Evolutionary conservation across 2,797 vertebrate genomes (phyloP).

Genomic region (Falco peregrinus): DNA sequence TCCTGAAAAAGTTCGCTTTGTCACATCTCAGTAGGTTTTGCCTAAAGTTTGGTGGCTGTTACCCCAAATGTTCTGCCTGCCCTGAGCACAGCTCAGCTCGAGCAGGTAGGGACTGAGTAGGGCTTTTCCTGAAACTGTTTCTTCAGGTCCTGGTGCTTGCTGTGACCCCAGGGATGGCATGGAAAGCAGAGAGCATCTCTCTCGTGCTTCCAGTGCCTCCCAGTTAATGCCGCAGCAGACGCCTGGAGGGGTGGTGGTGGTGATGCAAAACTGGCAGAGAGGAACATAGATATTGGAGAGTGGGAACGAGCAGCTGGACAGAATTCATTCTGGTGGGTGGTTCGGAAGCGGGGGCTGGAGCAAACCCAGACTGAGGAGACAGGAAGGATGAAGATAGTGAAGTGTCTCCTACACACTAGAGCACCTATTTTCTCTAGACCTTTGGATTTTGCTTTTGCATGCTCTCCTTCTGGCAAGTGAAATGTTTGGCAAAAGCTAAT

Average conservation of each 20-base stretch:
- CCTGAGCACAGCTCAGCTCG: neutral
- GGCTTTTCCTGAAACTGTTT: neutral
- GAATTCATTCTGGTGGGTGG: neutral
- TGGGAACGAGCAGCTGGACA: neutral
- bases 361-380: neutral
- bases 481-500: neutral
- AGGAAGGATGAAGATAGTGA: neutral
- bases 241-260: neutral
- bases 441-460: neutral
- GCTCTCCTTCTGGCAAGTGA: neutral
- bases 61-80: neutral
- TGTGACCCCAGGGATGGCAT: neutral
- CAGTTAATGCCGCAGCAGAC: neutral
- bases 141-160: neutral
- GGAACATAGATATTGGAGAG: neutral
- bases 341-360: neutral
- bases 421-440: neutral
- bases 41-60: neutral
- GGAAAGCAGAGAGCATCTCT: neutral
- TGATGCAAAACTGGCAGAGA: fast-evolving
- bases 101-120: neutral
- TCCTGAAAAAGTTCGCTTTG: neutral
- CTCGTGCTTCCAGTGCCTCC: neutral
- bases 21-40: neutral
- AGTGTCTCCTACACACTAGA: neutral